Percentiles rank a stretch among this genome's conserved stretches.
Evolutionary conservation across 1,140 invertebrate genomes (phyloP).

Genomic region (Brachionus calyciflorus): DNA sequence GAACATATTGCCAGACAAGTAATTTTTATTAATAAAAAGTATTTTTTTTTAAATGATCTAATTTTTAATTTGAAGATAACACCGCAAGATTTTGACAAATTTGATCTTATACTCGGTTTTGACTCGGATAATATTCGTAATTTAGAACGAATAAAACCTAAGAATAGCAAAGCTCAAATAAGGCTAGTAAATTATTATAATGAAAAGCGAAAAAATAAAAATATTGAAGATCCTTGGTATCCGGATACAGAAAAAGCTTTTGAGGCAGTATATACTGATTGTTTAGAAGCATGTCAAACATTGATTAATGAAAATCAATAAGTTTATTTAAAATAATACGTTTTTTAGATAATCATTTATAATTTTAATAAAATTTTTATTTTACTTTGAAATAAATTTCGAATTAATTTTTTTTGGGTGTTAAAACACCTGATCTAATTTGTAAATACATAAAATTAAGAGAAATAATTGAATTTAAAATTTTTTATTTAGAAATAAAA

Average conservation of each 20-base stretch:
- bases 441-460: too few species aligned
- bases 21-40: background rate
- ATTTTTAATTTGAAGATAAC: conserved; percentile 34
- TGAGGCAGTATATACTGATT: conserved; percentile 36
- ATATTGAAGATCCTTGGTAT: conserved; percentile 47
- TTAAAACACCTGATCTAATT: background rate
- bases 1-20: conserved; percentile 43
- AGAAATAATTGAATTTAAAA: background rate
- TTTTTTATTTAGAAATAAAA: background rate
- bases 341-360: too few species aligned
- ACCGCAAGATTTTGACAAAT: conserved; percentile 20
- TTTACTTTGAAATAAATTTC: too few species aligned
- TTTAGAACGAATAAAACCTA: conserved; percentile 46
- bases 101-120: conserved; percentile 42
- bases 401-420: too few species aligned
- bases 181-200: conserved; percentile 37
- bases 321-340: background rate
- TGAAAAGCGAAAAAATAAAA: conserved; percentile 16
- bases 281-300: conserved; percentile 28
- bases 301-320: conserved; percentile 1
- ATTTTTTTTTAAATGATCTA: background rate
- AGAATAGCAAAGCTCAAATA: conserved; percentile 36
- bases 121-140: conserved; percentile 36
- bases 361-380: background rate
- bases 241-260: conserved; percentile 9